Evolutionary conservation across 2,888 invertebrate species (phyloP), one percentile per base, ranked within the genome.

Genomic region (Rhagonycha lutea): DNA sequence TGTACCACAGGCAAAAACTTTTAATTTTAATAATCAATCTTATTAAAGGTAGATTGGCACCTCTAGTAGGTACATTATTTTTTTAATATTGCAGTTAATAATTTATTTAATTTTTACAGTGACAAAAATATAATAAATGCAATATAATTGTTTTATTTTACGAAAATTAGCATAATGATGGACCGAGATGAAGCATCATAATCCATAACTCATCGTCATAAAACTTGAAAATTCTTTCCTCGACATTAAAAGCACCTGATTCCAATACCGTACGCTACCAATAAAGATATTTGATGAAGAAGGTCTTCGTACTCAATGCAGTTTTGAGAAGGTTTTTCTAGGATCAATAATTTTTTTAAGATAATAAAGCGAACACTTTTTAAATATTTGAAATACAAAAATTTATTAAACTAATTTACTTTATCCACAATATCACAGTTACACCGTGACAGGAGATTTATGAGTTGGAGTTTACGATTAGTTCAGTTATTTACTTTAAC

Each of bases 401-500:
- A 47, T 47, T 47, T 47, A 47, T 47, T 47, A 47, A 47, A 47
- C 47, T 47, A 47, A 47, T 47, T 47, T 47, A 47, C 7, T 47
- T 47, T 47, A 47, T 12, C 8, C 32, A 29, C n/a, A 32, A 68
- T 29, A 32, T n/a, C 32, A 68, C 14, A 69, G 60, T 69, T 47
- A 69, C 32, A 18, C 60, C 61, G 61, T 70, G 70, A 70, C 70
- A 70, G 26, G 12, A 32, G 14, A 70, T 70, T 70, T 70, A 70
- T 70, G 47, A 47, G 5, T 47, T 47, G 14, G n/a, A 18, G 68
- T 29, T 32, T 32, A 68, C 32, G 18, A 29, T 32, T 14, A 32
- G 29, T 32, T 65, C 26, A 65, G 63, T 65, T 65, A 65, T 65
- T 23, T 65, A 23, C 24, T 65, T 62, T 24, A 26, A 24, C 23